Evolutionary conservation across 2,113 vertebrate species (phyloP).

Genomic region (Cacatua alba): DNA sequence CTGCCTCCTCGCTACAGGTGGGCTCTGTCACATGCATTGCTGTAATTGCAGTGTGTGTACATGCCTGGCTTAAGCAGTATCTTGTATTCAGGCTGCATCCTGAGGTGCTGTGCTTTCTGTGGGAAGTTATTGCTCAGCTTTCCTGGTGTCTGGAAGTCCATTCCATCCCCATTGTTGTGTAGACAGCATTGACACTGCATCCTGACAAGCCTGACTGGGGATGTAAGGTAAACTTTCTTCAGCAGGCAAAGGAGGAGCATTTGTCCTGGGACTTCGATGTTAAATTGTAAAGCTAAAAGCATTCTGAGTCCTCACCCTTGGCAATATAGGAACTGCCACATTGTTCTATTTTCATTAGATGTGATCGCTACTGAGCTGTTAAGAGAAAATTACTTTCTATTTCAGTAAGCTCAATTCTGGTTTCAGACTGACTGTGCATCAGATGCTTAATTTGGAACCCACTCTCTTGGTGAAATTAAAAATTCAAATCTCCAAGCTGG

Average conservation of each 20-base stretch:
- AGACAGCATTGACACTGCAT: neutral
- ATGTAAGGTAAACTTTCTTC: neutral
- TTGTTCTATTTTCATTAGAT: conserved; percentile 60
- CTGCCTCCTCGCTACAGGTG: neutral
- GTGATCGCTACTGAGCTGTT: conserved; percentile 56
- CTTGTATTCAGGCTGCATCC: neutral
- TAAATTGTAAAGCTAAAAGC: conserved; percentile 8
- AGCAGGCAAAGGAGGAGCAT: neutral
- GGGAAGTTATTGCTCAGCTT: neutral
- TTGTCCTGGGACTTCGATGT: conserved; percentile 7
- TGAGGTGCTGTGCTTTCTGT: neutral
- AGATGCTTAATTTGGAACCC: conserved; percentile 67
- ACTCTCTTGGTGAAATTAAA: conserved; percentile 67
- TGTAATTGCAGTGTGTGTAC: accelerated
- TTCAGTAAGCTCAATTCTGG: conserved; percentile 63
- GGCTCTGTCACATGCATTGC: accelerated
- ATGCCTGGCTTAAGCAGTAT: neutral
- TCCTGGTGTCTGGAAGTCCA: neutral
- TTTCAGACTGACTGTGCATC: conserved; percentile 64
- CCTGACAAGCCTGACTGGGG: neutral
- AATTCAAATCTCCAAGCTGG: conserved; percentile 66
- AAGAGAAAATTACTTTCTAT: conserved; percentile 69
- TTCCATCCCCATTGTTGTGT: neutral
- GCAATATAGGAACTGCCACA: conserved; percentile 15
- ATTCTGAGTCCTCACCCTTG: conserved; percentile 6